Base-by-base conservation (phyloP, 2,888 invertebrate genomes). In the Amblyteles armatorius region DNA sequence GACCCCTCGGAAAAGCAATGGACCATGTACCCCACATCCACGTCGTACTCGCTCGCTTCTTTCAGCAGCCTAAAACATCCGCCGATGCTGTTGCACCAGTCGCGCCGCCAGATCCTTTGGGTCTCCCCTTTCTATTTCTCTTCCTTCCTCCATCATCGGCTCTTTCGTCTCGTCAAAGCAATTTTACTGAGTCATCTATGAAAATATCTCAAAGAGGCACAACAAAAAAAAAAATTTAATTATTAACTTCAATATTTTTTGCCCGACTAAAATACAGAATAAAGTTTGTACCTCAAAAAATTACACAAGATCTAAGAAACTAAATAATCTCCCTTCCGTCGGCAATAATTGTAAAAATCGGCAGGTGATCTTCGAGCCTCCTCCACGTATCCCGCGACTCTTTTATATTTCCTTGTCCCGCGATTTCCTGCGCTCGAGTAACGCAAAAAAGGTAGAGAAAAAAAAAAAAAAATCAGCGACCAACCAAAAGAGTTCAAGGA, bases 51-150 rank as follows among this genome's bases (percentile, higher is more conserved):
- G 52, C 9, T 50, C 52, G n/a, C 50, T 71, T 52, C 40, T 52
- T 88, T 87, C 89, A 84, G 83, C 87, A 86, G 87, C 86, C 86
- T 91, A 88, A 91, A 91, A 91, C 91, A 91, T 91, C 91, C 91
- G 91, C 88, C 60, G 63, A 48, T 63, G 65, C 36, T 67, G 22
- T 1, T 52, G 26, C 89, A 89, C 89, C 91, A 90, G 88, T 88
- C 90, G 88, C 87, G 88, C 88, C 86, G 90, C 73, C 76, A 69
- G 68, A 77, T 72, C 78, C 57, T 78, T 22, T 55, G 67, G 22
- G 40, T 48, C 52, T 60, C 33, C 57, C 22, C 52, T 48, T 50
- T 68, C 77, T 68, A 7, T 44, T 50, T 60, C 80, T 63, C 57
- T 78, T 50, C 26, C 60, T 82, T 55, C 55, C 78, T 74, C 7